Percentiles rank a stretch among this genome's conserved stretches.
Evolutionary conservation across 2,888 invertebrate species (phyloP).

Genomic region (Diplolepis rosae): DNA sequence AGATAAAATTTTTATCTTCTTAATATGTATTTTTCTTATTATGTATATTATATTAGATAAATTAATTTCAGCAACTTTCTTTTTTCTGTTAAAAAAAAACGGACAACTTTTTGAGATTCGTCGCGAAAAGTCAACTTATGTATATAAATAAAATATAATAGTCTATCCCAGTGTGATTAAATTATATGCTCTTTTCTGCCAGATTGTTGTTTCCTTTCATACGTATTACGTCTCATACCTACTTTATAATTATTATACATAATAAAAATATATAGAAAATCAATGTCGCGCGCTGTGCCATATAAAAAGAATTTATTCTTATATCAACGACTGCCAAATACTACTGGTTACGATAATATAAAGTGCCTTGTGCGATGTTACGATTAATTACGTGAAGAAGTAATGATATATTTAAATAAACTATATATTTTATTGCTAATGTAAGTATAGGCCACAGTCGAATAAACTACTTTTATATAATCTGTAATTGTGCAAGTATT

Average conservation of each 20-base stretch:
- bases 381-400: constrained; percentile 35
- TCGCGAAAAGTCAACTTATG: constrained; percentile 41
- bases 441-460: constrained; percentile 25
- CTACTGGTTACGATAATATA: constrained; percentile 23
- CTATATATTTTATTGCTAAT: constrained; percentile 33
- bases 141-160: constrained; percentile 49
- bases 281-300: constrained; percentile 37
- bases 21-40: not conserved
- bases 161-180: constrained; percentile 42
- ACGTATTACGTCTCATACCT: constrained; percentile 5
- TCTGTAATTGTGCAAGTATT: constrained; percentile 25
- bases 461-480: constrained; percentile 30
- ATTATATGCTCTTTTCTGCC: constrained; percentile 40
- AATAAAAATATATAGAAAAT: constrained; percentile 28
- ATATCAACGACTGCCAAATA: constrained; percentile 40
- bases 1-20: not conserved
- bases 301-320: constrained; percentile 25
- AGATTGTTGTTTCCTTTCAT: constrained; percentile 10
- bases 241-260: constrained; percentile 24
- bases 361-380: constrained; percentile 37
- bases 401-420: constrained; percentile 35
- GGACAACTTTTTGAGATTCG: not conserved
- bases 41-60: not conserved
- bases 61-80: not conserved
- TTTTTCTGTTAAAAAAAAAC: not conserved